A percentile compares a stretch with the other conserved stretches of the same genome.
phyloP scores from a whole-genome alignment of 2,888 invertebrate genomes.

The Lepidocyrtoides sp. region DNA sequence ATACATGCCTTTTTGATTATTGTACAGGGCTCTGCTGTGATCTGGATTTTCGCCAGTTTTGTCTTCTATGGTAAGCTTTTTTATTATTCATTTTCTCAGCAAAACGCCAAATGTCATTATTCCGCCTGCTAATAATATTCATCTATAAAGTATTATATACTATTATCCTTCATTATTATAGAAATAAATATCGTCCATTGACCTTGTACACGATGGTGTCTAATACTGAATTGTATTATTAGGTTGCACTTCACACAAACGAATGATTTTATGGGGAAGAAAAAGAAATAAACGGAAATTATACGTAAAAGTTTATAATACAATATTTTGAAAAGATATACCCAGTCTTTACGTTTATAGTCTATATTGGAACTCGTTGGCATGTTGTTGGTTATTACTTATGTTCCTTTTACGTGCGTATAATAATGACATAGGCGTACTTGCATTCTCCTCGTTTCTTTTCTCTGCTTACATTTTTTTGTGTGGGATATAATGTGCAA shows the following conservation, averaged over 20 bases:
- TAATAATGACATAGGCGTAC: background rate
- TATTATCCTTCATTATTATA: too few species aligned
- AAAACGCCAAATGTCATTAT: background rate
- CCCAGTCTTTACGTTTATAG: too few species aligned
- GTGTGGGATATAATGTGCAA: constrained; percentile 31
- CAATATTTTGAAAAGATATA: too few species aligned
- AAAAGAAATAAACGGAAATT: background rate
- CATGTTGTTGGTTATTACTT: constrained; percentile 37
- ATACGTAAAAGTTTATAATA: background rate
- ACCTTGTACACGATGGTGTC: constrained; percentile 49
- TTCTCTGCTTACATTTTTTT: constrained; percentile 29
- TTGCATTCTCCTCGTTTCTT: constrained; percentile 11
- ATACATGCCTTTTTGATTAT: constrained; percentile 65
- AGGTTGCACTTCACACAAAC: background rate
- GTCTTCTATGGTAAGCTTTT: constrained; percentile 82
- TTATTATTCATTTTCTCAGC: constrained; percentile 51
- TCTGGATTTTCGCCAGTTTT: constrained; percentile 85
- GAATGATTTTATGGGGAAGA: background rate
- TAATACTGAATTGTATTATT: background rate
- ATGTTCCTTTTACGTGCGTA: background rate
- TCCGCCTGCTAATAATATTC: background rate
- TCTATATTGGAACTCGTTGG: background rate
- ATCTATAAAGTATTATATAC: too few species aligned
- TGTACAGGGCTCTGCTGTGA: constrained; percentile 74
- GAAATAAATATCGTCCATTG: constrained; percentile 48